These are phyloP conservation scores for Diabrotica undecimpunctata DNA, from an alignment of 1,140 invertebrate genomes.

Conservation along the genomic window DNA sequence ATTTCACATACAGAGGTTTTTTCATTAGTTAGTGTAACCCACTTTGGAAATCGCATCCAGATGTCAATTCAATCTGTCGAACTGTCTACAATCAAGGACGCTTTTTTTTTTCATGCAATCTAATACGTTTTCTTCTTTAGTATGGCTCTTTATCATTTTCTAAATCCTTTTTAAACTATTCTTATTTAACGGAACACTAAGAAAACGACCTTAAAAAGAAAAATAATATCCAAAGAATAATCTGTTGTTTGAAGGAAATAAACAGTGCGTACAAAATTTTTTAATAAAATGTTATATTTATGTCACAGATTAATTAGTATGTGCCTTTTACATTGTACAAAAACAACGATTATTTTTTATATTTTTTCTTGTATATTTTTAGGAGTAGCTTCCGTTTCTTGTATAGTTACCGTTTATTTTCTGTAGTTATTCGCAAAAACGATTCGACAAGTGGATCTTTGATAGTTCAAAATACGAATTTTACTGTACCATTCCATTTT, in stretches of 20 bases:
- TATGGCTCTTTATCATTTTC: too few species aligned
- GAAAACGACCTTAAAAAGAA: slow-evolving; percentile 8
- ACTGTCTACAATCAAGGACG: too few species aligned
- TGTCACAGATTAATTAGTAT: slow-evolving; percentile 27
- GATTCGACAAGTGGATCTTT: background rate
- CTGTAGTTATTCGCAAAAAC: background rate
- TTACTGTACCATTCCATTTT: too few species aligned
- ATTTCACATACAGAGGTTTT: too few species aligned
- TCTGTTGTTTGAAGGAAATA: slow-evolving; percentile 19
- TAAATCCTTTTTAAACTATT: too few species aligned
- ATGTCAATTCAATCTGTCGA: too few species aligned
- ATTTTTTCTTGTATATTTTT: slow-evolving; percentile 13
- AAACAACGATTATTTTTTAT: slow-evolving; percentile 35
- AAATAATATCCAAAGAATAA: slow-evolving; percentile 24
- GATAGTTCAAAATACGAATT: background rate
- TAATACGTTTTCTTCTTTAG: too few species aligned
- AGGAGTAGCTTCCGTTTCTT: slow-evolving; percentile 17
- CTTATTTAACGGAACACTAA: too few species aligned
- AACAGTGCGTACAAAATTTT: slow-evolving; percentile 31
- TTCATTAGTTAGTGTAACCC: too few species aligned
- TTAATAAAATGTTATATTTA: slow-evolving; percentile 28
- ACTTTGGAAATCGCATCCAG: too few species aligned
- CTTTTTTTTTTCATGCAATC: too few species aligned
- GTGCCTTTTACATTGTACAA: slow-evolving; percentile 37
- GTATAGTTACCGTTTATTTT: slow-evolving; percentile 13